Evolutionary conservation across 2,888 invertebrate genomes (phyloP), one percentile per base, ranked within the genome.

Genomic region (Spicauda simplicius): DNA sequence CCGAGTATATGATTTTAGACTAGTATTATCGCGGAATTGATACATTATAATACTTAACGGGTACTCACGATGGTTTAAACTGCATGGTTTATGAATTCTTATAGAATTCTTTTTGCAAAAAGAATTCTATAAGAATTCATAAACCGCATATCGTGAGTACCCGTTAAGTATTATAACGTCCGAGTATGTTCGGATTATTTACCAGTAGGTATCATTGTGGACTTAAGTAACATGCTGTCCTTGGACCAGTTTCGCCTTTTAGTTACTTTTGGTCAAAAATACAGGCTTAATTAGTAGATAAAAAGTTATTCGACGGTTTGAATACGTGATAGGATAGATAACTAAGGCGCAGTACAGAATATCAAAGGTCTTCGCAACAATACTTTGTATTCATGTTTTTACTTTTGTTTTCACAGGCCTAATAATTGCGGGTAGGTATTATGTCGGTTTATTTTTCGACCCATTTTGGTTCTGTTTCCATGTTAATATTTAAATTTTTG

Each of bases 241-340:
- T 45, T n/a, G n/a, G n/a, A 45, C n/a, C n/a, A n/a, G n/a, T 45
- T 14, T 25, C 25, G 45, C 0, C 2, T 11, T n/a, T 45, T 45
- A 25, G 25, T 45, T 45, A 0, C 6, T 45, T 45, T 45, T 14
- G 45, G 45, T 45, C 45, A 45, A n/a, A 45, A 45, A 33, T 5
- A 14, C 41, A 14, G 45, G 20, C 45, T 45, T 45, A 45, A 45
- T 45, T 45, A 45, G 45, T n/a, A 45, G 6, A 45, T 45, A 45
- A 45, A 45, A 45, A 45, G 45, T 45, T n/a, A 45, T 45, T 45
- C 45, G 45, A 45, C 45, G 45, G 45, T 45, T 45, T 45, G n/a
- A n/a, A n/a, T 45, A 45, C 45, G 45, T 45, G 14, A 45, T 45
- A 45, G n/a, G 45, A 14, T 11, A 45, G 45, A n/a, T 45, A 45